Base-by-base conservation (phyloP, 2,113 vertebrate genomes). In the Alligator sinensis region DNA sequence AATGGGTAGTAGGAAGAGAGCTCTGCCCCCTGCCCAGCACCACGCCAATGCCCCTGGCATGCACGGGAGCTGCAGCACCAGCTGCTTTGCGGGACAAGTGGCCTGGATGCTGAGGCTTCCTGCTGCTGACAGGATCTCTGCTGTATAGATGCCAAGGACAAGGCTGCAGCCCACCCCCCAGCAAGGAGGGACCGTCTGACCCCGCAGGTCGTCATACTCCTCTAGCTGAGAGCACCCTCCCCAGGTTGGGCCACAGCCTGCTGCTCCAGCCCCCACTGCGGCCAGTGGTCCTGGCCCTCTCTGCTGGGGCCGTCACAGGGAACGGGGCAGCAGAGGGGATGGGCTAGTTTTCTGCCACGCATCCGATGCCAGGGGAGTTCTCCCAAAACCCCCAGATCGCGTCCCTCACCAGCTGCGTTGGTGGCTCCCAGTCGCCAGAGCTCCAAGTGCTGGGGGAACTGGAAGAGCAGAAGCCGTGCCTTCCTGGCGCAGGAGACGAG, bases 341-440 rank as follows among this genome's bases (percentile, higher is more conserved):
- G 30, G 30, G 30, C 10, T 3, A 34, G 25, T 25, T 22, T 19
- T 14, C n/a, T 10, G 28, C 19, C 54, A 14, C n/a, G 22, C 17
- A n/a, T 38, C 74, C 28, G 21, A 57, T 57, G 34, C 28, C 62
- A 6, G 3, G 6, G 4, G 14, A 22, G 9, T 47, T 0, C 3
- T 13, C 25, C 4, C 0, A 0, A 3, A n/a, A n/a, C 77, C 47
- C 47, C 38, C 5, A 11, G 15, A 9, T 22, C 78, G 14, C 5
- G 4, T 25, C 0, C 58, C 93, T 98, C 95, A 99, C 99, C 99
- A 0, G 98, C 97, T 68, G 97, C 97, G 0, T 98, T 95, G 1
- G 98, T 99, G 82, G 98, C 98, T 22, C 99, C 99, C 1, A 99
- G 98, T 54, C 97, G 98, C 99, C 99, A 99, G 66, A 99, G 98